Percentiles rank a stretch among this genome's conserved stretches.
Evolutionary conservation across 1,140 invertebrate genomes (phyloP).

Genomic region (Pseudomyrmex gracilis): DNA sequence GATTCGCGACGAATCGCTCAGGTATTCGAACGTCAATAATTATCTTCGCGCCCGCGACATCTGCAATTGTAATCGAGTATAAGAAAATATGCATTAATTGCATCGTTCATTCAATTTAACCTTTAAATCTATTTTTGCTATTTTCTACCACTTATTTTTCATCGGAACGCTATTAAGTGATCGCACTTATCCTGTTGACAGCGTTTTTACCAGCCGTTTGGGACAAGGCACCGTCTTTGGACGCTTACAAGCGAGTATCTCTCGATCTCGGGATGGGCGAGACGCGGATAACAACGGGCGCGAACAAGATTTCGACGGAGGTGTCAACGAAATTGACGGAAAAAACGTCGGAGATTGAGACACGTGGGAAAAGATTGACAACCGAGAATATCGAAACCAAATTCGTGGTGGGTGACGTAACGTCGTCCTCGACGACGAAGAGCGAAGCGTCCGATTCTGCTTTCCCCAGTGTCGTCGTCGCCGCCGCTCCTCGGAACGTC

Average conservation of each 20-base stretch:
- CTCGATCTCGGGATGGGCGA: conserved; percentile 44
- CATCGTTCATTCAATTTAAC: background rate
- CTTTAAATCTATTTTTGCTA: background rate
- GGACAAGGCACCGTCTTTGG: conserved; percentile 50
- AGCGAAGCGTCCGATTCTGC: background rate
- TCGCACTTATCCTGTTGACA: background rate
- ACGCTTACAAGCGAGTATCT: conserved; percentile 36
- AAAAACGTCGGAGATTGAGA: conserved; percentile 10
- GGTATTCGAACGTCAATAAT: conserved; percentile 15
- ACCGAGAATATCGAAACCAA: conserved; percentile 15
- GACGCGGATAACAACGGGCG: conserved; percentile 22
- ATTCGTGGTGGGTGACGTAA: background rate
- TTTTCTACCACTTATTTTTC: background rate
- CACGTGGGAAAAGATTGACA: conserved; percentile 21
- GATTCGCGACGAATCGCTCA: conserved; percentile 46
- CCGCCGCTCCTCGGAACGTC: conserved; percentile 63
- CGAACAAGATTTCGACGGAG: conserved; percentile 52
- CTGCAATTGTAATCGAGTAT: conserved; percentile 4
- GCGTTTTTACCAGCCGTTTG: conserved; percentile 26
- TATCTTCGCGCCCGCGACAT: background rate
- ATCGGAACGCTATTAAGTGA: background rate
- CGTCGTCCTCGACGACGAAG: background rate
- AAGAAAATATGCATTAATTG: conserved; percentile 18
- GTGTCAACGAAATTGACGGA: conserved; percentile 14
- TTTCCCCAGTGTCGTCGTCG: background rate